Base-by-base conservation (phyloP, 37 sponge, comb jelly and placozoan genomes). In the Spongilla lacustris region DNA sequence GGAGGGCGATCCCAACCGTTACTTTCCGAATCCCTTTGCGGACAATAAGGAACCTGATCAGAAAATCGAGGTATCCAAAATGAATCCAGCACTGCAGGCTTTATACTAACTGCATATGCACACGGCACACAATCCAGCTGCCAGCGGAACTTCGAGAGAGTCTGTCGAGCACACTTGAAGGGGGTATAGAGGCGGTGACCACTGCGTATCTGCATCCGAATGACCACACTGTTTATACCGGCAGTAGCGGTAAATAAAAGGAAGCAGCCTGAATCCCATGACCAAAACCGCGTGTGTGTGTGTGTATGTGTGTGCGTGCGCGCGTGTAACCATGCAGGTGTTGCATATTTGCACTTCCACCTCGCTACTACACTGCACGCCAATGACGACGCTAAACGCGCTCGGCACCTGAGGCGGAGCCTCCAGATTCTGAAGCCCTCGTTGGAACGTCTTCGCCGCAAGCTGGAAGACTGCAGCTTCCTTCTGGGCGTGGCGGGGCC, bases 401-500 rank as follows among this genome's bases (percentile, higher is more conserved):
- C 67, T 0, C 36, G 36, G 8, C 78, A 83, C 24, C 80, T 97
- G 0, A 73, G 77, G 12, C 46, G 73, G 14, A 89, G 88, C 2
- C 85, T 78, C 37, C 32, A 71, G 30, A 66, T 92, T 3, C 84
- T 91, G 27, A 67, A 50, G 2, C 74, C 85, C 0, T 71, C 36
- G 21, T 71, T 78, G 73, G 19, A 67, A 4, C 75, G 68, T 29
- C 35, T n/a, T 34, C 69, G 76, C 0, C 83, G 92, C 8, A 78
- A 89, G 21, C 34, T 25, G 0, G 73, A 86, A 12, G 77, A 81
- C 5, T 41, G 84, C 48, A 96, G 95, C 41, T 98, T 98, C 41
- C 84, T 98, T 26, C 95, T 93, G 83, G 99, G 99, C 46, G 92
- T 86, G n/a, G 92, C 90, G 0, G 99, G 99, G 0, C 95, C 94